Base-by-base conservation (phyloP, 2,797 vertebrate genomes). In the Tenualosa thibaudeaui region DNA sequence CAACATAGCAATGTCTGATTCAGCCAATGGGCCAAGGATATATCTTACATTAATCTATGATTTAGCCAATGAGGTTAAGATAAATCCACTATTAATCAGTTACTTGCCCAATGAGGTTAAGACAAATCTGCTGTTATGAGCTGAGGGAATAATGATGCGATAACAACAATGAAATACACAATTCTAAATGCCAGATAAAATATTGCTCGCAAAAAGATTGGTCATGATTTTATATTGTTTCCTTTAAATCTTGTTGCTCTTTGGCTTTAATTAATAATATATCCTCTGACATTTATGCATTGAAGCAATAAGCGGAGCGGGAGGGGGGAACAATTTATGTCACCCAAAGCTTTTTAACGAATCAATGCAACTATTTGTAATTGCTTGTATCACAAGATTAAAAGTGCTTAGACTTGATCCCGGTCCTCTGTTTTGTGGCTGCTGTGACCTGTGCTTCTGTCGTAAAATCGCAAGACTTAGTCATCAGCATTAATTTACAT, bases 351-450 rank as follows among this genome's bases (percentile, higher is more conserved):
- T 98, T 99, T 99, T 99, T 98, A 99, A 98, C 97, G 97, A 98
- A 99, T 99, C 98, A 97, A 99, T 99, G 97, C 96, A 96, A 97
- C 96, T 98, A 97, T 99, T 98, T 98, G 97, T 99, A 99, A 99
- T 99, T 98, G 96, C 97, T 98, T 99, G 98, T 99, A 98, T 98
- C 97, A 99, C 96, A 97, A 99, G 97, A 99, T 98, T 98, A 98
- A 99, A 99, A 97, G 97, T 96, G 96, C 96, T 97, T 95, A 96
- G 96, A 94, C 95, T 95, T 98, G 98, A 98, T 97, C 97, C 96
- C 95, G 94, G 93, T 94, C 96, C 95, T 92, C 92, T 93, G 97
- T 98, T 97, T 97, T 96, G 97, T 96, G 96, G 97, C 96, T 96
- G 95, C 95, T 88, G 83, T 97, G 97, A 97, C 97, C 97, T 85